These are phyloP conservation scores for Aplidium turbinatum DNA, from an alignment of 23 tunicate species.

Conservation along the genomic window DNA sequence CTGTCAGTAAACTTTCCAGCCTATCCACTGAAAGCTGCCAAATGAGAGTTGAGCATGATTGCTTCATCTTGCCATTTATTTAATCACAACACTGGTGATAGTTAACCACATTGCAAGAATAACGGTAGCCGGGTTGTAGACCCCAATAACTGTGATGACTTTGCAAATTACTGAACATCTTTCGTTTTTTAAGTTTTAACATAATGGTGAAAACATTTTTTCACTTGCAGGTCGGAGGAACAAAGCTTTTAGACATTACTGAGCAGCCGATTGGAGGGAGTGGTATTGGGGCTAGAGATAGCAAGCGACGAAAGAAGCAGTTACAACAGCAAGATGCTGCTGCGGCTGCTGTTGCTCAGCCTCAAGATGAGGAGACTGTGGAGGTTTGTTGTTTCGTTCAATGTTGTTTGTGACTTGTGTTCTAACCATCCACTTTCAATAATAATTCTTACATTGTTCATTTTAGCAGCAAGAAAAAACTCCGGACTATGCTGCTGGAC, in stretches of 20 bases:
- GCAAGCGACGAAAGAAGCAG: slow-evolving; percentile 78
- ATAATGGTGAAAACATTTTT: background rate
- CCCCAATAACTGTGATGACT: too few species aligned
- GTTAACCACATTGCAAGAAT: too few species aligned
- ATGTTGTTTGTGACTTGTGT: background rate
- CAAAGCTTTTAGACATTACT: slow-evolving; percentile 86
- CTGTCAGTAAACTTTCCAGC: too few species aligned
- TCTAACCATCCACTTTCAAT: too few species aligned
- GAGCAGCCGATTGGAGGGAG: slow-evolving; percentile 88
- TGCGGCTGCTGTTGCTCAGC: background rate
- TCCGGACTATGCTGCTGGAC: slow-evolving; percentile 82
- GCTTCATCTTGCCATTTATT: too few species aligned
- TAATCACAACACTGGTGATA: too few species aligned
- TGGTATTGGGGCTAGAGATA: slow-evolving; percentile 63
- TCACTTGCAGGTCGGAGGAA: slow-evolving; percentile 66
- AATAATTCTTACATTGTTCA: background rate
- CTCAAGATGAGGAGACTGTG: slow-evolving; percentile 51
- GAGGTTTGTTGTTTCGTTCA: too few species aligned
- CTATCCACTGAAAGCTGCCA: too few species aligned
- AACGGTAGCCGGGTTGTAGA: too few species aligned
- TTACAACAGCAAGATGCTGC: slow-evolving; percentile 43
- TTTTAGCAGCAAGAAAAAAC: slow-evolving; percentile 47
- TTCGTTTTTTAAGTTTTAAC: too few species aligned
- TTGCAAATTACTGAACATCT: too few species aligned
- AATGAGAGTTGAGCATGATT: too few species aligned